Evolutionary conservation across 2,113 vertebrate species (phyloP), one percentile per base, ranked within the genome.

Genomic region (Ictalurus furcatus): DNA sequence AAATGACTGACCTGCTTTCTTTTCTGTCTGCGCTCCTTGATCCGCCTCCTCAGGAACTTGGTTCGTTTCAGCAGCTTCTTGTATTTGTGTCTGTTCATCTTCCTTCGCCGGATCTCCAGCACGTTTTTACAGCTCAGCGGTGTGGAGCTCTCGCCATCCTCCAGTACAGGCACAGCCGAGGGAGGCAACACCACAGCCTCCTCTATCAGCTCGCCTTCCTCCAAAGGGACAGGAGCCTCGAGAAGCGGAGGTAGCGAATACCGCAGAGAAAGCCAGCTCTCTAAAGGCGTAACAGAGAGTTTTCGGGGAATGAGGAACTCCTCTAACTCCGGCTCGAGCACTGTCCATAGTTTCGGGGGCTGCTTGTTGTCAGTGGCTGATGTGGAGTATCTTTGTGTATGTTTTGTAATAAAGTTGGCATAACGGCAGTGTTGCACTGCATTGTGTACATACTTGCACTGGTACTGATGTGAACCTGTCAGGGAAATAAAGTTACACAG

Each of bases 21-120:
- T 84, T 63, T 97, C 82, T 94, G 94, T 56, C 98, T 94, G 1
- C 94, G 92, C 0, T 97, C 96, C 56, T 93, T 86, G 7, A 99
- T 90, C 85, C 90, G 97, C 86, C 92, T 96, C 71, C 94, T 93
- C 13, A 97, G 40, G 90, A 98, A 98, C 82, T 96, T 97, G 0
- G 95, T 97, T 28, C 97, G 93, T 91, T 97, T 98, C 48, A 95
- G 92, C 92, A 99, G 94, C 92, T 99, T 99, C 88, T 92, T 97
- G 94, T 95, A 99, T 90, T 98, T 98, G 93, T 99, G 98, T 8
- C 93, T 94, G 92, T 99, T 99, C 95, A 99, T 99, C 34, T 97
- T 99, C 86, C 97, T 94, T 30, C 98, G 95, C 28, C 98, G 95
- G 88, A 98, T 99, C 95, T 98, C 91, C 83, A 99, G 88, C 0